Percentiles rank a stretch among this genome's conserved stretches.
phyloP scores from a whole-genome alignment of 30 jellyfish, hydroid and myxozoan species.

The Aurelia aurita complex sp. Pacific region DNA sequence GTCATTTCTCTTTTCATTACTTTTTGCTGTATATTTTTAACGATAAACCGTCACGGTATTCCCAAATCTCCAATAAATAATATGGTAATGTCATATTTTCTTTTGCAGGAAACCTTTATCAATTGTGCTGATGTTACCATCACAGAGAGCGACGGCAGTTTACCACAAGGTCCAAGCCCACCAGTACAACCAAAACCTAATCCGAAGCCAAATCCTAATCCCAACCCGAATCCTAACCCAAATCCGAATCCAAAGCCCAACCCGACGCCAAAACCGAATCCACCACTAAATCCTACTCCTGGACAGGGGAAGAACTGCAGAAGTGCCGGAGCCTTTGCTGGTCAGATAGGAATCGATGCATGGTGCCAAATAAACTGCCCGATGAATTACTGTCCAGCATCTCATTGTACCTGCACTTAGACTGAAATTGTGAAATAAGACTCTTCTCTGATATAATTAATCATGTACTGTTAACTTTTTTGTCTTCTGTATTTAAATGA shows the following conservation, averaged over 20 bases:
- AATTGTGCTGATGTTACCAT: slow-evolving; percentile 65
- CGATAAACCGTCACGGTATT: too few species aligned
- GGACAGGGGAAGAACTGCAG: slow-evolving; percentile 12
- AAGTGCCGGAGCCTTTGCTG: slow-evolving; percentile 23
- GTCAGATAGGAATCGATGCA: slow-evolving; percentile 20
- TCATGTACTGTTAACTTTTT: too few species aligned
- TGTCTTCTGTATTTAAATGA: too few species aligned
- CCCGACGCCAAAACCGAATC: background rate
- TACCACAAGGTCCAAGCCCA: background rate
- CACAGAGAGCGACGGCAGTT: background rate
- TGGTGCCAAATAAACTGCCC: slow-evolving; percentile 43
- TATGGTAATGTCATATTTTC: background rate
- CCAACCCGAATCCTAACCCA: too few species aligned
- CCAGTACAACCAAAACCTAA: slow-evolving; percentile 10
- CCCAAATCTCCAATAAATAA: too few species aligned
- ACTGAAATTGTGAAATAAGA: too few species aligned
- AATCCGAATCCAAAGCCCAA: too few species aligned
- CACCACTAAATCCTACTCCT: background rate
- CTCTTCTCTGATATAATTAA: too few species aligned
- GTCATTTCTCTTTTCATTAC: too few species aligned
- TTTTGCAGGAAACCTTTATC: slow-evolving; percentile 55
- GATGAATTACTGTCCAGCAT: slow-evolving; percentile 21
- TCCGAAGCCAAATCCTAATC: background rate
- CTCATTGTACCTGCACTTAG: slow-evolving; percentile 34
- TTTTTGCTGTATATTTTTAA: too few species aligned